Conservation (phyloP, 2,888 invertebrate genomes). For the Yponomeuta plumbellus region DNA sequence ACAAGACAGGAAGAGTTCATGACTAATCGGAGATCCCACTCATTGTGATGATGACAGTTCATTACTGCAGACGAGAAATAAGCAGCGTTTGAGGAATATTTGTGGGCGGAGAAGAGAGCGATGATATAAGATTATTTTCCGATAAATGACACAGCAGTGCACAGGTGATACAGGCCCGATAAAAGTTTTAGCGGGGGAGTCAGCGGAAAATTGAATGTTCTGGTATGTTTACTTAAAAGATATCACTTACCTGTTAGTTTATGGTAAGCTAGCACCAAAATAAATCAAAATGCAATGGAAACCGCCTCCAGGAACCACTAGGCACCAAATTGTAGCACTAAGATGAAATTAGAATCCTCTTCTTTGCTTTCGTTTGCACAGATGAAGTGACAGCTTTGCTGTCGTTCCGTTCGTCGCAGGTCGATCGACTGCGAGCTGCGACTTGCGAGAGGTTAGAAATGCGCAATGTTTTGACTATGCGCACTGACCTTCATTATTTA, state of each 20-base stretch:
- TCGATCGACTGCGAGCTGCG: constrained; percentile 50
- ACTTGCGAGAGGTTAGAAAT: constrained; percentile 54
- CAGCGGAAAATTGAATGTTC: background rate
- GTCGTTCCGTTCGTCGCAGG: constrained; percentile 29
- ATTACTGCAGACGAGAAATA: too few species aligned
- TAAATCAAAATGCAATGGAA: constrained; percentile 47
- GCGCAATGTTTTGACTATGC: constrained; percentile 76
- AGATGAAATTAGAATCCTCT: constrained; percentile 38
- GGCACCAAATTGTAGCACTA: constrained; percentile 68
- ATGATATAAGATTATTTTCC: background rate
- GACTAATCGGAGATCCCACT: too few species aligned
- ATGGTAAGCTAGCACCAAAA: constrained; percentile 47
- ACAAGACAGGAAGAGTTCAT: too few species aligned
- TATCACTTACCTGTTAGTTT: constrained; percentile 53
- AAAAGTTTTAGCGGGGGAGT: background rate
- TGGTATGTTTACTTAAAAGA: background rate
- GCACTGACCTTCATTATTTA: constrained; percentile 57
- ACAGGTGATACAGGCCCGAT: background rate
- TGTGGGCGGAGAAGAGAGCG: background rate
- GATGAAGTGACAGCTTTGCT: constrained; percentile 41
- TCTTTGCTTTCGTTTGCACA: constrained; percentile 28
- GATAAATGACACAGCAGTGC: background rate
- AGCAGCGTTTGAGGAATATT: too few species aligned
- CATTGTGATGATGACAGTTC: too few species aligned
- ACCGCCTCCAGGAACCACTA: constrained; percentile 61